These are phyloP conservation scores for Pyrrhia umbra DNA, from an alignment of 2,888 invertebrate genomes.

Conservation along the genomic window DNA sequence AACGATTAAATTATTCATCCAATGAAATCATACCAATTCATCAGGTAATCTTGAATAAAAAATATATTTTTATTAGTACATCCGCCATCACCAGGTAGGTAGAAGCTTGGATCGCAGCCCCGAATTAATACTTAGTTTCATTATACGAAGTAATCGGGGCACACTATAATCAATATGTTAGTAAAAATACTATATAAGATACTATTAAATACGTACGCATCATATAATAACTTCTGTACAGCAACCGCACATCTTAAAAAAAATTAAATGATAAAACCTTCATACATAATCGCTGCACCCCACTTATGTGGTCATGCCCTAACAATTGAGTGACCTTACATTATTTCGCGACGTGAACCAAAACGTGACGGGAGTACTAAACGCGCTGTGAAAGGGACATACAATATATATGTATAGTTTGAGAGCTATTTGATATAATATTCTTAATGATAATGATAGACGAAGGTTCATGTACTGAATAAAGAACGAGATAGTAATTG, in stretches of 20 bases:
- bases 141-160: too few species aligned
- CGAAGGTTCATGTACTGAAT: slow-evolving; percentile 24
- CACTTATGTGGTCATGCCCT: slow-evolving; percentile 46
- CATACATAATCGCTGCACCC: slow-evolving; percentile 1
- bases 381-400: slow-evolving; percentile 52
- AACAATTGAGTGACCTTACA: slow-evolving; percentile 71
- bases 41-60: not conserved
- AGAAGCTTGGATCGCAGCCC: too few species aligned
- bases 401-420: slow-evolving; percentile 52
- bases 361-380: slow-evolving; percentile 71
- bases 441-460: slow-evolving; percentile 59
- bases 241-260: not conserved
- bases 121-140: too few species aligned
- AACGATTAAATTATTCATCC: too few species aligned
- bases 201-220: too few species aligned
- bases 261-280: not conserved
- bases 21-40: too few species aligned
- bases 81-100: too few species aligned
- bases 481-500: slow-evolving; percentile 31
- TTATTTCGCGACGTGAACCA: slow-evolving; percentile 68
- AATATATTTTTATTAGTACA: too few species aligned
- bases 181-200: too few species aligned
- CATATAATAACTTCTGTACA: too few species aligned
- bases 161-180: too few species aligned
- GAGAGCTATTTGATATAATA: slow-evolving; percentile 60